phyloP scores from a whole-genome alignment of 2,888 invertebrate species.

The Eilema griseolum region DNA sequence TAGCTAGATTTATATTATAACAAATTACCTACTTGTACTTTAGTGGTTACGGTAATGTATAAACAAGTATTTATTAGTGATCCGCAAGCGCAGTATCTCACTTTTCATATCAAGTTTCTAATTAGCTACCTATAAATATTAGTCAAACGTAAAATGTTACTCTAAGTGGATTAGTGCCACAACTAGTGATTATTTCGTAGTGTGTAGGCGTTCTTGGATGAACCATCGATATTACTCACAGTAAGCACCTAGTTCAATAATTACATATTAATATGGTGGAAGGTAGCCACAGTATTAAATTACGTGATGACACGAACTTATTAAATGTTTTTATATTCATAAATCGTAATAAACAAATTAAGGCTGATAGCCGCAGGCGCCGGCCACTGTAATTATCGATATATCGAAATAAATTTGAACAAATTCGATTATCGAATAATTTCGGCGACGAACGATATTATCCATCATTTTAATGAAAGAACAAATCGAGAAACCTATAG shows the following conservation, averaged over 20 bases:
- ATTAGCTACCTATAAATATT: constrained; percentile 11
- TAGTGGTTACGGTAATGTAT: not conserved
- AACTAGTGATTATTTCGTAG: constrained; percentile 30
- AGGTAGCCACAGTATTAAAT: constrained; percentile 55
- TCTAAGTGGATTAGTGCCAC: constrained; percentile 29
- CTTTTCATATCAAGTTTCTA: constrained; percentile 17
- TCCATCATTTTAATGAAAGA: constrained; percentile 73
- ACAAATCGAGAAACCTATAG: constrained; percentile 72
- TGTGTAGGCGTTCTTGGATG: constrained; percentile 38
- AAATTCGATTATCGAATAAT: constrained; percentile 66
- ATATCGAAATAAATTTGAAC: constrained; percentile 70
- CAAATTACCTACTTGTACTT: not conserved
- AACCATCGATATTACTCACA: constrained; percentile 36
- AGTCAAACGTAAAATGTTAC: constrained; percentile 18
- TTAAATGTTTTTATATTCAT: constrained; percentile 63
- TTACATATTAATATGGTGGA: constrained; percentile 43
- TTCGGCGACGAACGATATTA: constrained; percentile 66
- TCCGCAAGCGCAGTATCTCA: not conserved
- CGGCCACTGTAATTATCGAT: constrained; percentile 65
- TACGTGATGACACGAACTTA: constrained; percentile 62
- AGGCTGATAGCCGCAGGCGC: constrained; percentile 51
- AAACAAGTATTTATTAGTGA: not conserved
- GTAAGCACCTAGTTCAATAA: constrained; percentile 39
- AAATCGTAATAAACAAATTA: constrained; percentile 72
- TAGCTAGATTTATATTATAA: not conserved